Evolutionary conservation across 2,797 vertebrate genomes (phyloP), one percentile per base, ranked within the genome.

Genomic region (Anabas testudineus): DNA sequence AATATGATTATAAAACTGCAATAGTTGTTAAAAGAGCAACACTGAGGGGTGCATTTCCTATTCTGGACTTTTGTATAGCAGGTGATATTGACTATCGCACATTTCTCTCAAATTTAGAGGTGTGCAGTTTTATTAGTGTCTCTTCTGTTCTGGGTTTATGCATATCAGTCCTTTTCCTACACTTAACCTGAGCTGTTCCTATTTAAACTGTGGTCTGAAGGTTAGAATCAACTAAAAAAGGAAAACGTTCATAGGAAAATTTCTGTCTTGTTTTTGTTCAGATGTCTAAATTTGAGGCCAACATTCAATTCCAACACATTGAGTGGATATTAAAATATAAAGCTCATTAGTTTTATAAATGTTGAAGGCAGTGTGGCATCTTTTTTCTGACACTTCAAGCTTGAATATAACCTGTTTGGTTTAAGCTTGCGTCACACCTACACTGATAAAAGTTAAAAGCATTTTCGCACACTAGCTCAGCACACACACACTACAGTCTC

Each of bases 141-240:
- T 14, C 0, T 32, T 67, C 15, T 34, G 52, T 41, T 56, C 42
- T 22, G 64, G 30, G 52, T 80, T 70, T 68, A 57, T 80, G 75
- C 68, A 68, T 64, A 82, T 76, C 60, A 67, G 43, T 59, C 52
- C 32, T 72, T 63, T 65, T 59, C 14, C 76, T 28, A 53, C 59
- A 66, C 42, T 21, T 47, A 80, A 79, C 13, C 78, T 88, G 85
- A 90, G 89, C 87, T 90, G 55, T 80, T 60, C 73, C 10, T 49
- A 56, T 58, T 53, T 65, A 49, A 39, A 74, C 52, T 78, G 67
- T 74, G 56, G 37, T 71, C 48, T 58, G 32, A 75, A 6, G 49
- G 42, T 30, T 37, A 70, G 9, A 52, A 53, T 52, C 21, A 39
- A 36, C 24, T 8, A 39, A 67, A 56, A 16, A 18, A 47, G 3